These are phyloP conservation scores for Halictus quadricinctus DNA, from an alignment of 2,888 invertebrate genomes.

Conservation along the genomic window DNA sequence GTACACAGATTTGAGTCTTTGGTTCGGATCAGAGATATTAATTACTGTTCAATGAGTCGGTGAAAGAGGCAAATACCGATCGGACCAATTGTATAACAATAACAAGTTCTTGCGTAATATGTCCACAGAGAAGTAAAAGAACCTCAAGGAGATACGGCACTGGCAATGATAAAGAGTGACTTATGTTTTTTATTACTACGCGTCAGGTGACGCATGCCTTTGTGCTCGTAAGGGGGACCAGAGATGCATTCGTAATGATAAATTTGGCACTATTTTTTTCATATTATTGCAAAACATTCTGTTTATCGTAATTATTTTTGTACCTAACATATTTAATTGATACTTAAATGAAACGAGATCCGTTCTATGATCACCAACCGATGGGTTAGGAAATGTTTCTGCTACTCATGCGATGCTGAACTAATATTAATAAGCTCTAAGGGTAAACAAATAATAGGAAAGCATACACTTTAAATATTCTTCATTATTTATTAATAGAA, in stretches of 20 bases:
- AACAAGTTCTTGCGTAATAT: conserved; percentile 21
- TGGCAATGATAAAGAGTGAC: conserved; percentile 50
- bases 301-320: background rate
- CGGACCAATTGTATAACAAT: background rate
- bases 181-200: conserved; percentile 47
- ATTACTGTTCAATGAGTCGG: background rate
- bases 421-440: background rate
- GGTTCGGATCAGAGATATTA: background rate
- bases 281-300: background rate
- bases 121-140: background rate
- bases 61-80: background rate
- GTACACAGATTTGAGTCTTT: background rate
- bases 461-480: conserved; percentile 5
- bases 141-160: conserved; percentile 37
- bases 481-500: conserved; percentile 64
- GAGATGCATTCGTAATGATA: background rate
- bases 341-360: background rate
- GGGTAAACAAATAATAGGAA: background rate
- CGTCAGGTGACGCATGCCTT: conserved; percentile 42
- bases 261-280: conserved; percentile 6
- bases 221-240: background rate
- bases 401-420: background rate
- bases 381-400: background rate
- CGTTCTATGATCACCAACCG: background rate
- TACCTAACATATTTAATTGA: too few relatives aligned